These are phyloP conservation scores for Malthinus flaveolus DNA, from an alignment of 2,888 invertebrate species.

Conservation along the genomic window DNA sequence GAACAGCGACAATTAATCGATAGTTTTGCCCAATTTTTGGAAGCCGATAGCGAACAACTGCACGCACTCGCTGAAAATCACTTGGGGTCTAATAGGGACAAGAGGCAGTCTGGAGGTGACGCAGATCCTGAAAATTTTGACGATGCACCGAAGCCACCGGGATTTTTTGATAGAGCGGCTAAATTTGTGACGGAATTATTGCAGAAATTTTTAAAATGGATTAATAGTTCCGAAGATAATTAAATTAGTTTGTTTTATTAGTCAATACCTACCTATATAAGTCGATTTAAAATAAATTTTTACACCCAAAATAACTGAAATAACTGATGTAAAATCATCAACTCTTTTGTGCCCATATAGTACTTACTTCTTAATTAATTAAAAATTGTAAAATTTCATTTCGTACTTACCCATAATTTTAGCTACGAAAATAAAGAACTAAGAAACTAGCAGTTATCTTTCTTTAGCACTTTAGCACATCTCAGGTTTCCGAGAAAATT, in stretches of 20 bases:
- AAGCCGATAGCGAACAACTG: slow-evolving; percentile 47
- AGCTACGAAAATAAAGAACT: too few relatives aligned
- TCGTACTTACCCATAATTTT: neutral
- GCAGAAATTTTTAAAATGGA: slow-evolving; percentile 55
- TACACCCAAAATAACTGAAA: neutral
- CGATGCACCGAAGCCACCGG: slow-evolving; percentile 35
- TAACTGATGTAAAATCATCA: too few relatives aligned
- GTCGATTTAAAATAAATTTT: neutral
- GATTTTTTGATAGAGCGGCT: slow-evolving; percentile 53
- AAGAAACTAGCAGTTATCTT: neutral
- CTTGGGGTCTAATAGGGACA: slow-evolving; percentile 19
- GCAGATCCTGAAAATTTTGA: slow-evolving; percentile 26
- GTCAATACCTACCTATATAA: neutral
- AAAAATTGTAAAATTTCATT: neutral
- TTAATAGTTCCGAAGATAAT: slow-evolving; percentile 48
- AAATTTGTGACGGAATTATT: slow-evolving; percentile 53
- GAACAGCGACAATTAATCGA: slow-evolving; percentile 39
- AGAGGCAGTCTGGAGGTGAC: slow-evolving; percentile 30
- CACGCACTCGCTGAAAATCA: neutral
- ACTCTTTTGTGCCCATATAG: too few relatives aligned
- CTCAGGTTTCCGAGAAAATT: too few relatives aligned
- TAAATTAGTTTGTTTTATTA: slow-evolving; percentile 3
- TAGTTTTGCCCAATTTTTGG: slow-evolving; percentile 47
- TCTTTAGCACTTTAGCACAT: too few relatives aligned
- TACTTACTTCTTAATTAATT: neutral